Percentiles rank a stretch among this genome's conserved stretches.
Evolutionary conservation across 2,888 invertebrate species (phyloP).

Genomic region (Eurois occulta): DNA sequence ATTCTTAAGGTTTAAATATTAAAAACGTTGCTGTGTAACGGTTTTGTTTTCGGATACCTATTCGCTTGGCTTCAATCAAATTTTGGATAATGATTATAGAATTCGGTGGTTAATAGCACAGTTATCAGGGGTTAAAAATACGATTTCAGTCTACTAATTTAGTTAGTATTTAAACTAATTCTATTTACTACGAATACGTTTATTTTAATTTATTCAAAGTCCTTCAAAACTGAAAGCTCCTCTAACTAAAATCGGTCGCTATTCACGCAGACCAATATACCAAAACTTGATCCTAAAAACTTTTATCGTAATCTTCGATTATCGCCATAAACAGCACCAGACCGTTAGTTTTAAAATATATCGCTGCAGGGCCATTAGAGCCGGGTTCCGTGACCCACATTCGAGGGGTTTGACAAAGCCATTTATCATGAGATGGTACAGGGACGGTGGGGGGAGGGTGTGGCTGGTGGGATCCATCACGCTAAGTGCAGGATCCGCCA

Average conservation of each 20-base stretch:
- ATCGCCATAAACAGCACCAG: slow-evolving; percentile 54
- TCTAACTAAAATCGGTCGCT: slow-evolving; percentile 2
- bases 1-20: background rate
- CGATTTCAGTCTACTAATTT: background rate
- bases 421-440: slow-evolving; percentile 78
- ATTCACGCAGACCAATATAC: slow-evolving; percentile 4
- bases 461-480: slow-evolving; percentile 79
- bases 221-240: slow-evolving; percentile 20
- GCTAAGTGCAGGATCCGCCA: slow-evolving; percentile 76
- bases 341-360: slow-evolving; percentile 66
- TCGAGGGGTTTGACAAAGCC: slow-evolving; percentile 65
- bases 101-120: too few relatives aligned
- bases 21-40: background rate
- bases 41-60: background rate
- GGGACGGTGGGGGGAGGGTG: slow-evolving; percentile 45
- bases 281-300: slow-evolving; percentile 11
- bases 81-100: background rate
- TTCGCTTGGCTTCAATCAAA: background rate
- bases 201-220: slow-evolving; percentile 23
- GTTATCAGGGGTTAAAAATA: background rate
- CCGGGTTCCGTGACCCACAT: slow-evolving; percentile 61
- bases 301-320: slow-evolving; percentile 57
- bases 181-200: background rate
- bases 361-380: slow-evolving; percentile 57
- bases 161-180: slow-evolving; percentile 10